Base-by-base conservation (phyloP, 2,797 vertebrate species). In the Eulemur mongoz region DNA sequence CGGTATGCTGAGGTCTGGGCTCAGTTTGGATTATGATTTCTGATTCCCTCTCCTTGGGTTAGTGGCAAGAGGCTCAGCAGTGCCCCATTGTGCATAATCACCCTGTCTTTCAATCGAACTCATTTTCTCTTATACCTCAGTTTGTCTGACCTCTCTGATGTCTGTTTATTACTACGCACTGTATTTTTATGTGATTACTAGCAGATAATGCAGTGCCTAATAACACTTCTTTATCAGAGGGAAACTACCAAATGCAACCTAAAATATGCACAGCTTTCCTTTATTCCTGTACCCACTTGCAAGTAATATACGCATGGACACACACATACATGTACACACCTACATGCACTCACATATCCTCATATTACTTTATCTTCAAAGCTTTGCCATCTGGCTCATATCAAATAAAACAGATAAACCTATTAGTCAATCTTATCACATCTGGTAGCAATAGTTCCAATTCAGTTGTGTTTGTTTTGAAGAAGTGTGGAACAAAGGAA, bases 341-440 rank as follows among this genome's bases (percentile, higher is more conserved):
- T 3, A 43, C 48, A 50, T 22, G 4, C 35, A 38, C 18, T 38
- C 27, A 40, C 45, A 69, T 0, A 45, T 54, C 25, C 25, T 30
- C 5, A 83, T 32, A 93, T 95, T 48, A 79, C 76, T 80, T 85
- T 87, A 65, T 38, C 20, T 82, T 67, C 8, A 85, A 94, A 96
- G 17, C 18, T 65, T 78, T 87, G 8, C 75, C 50, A 75, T 86
- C 48, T 96, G 90, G 35, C 50, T 90, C 67, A 32, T 83, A 93
- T 52, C 32, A 84, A 84, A 81, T 79, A 92, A n/a, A 73, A 32
- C 45, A 75, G 32, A 69, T 92, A 89, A 93, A 72, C 10, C 12
- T 30, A 72, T 87, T 76, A 89, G 81, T 90, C 75, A 75, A 35
- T 72, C 22, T 89, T 89, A 92, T 81, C 82, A 63, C 1, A 38